These are phyloP conservation scores for Chelon labrosus DNA, from an alignment of 2,797 vertebrate species.

Conservation along the genomic window DNA sequence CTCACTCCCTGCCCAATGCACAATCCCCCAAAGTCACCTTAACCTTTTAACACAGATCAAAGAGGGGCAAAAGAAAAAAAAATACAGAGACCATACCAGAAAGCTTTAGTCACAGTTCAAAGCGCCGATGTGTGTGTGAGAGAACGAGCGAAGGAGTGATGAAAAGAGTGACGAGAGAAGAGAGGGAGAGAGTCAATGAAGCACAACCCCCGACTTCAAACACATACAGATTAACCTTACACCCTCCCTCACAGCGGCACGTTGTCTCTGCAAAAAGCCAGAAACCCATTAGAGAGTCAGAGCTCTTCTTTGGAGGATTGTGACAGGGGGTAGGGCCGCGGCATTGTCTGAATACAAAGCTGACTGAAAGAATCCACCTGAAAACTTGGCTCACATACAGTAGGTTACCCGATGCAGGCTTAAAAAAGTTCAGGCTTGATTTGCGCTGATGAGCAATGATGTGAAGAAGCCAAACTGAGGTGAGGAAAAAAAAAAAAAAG, in stretches of 20 bases:
- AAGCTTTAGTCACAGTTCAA: slow-evolving; percentile 69
- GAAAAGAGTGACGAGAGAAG: slow-evolving; percentile 36
- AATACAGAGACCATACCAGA: slow-evolving; percentile 41
- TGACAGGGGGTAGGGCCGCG: neutral
- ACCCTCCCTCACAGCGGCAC: slow-evolving; percentile 46
- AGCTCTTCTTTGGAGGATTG: slow-evolving; percentile 47
- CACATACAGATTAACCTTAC: slow-evolving; percentile 68
- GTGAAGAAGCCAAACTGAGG: neutral
- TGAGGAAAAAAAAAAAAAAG: neutral
- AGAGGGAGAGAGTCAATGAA: slow-evolving; percentile 66
- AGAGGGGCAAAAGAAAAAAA: slow-evolving; percentile 29
- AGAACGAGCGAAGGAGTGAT: slow-evolving; percentile 14
- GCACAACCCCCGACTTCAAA: slow-evolving; percentile 76
- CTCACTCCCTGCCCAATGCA: slow-evolving; percentile 33
- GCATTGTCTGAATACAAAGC: slow-evolving; percentile 47
- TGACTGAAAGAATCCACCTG: neutral
- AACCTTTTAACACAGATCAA: slow-evolving; percentile 65
- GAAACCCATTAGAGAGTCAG: slow-evolving; percentile 64
- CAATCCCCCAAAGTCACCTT: slow-evolving; percentile 66
- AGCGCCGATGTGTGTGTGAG: slow-evolving; percentile 27
- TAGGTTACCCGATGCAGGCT: neutral
- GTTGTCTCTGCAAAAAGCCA: slow-evolving; percentile 61
- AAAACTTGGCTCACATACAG: slow-evolving; percentile 21
- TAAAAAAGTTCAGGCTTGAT: slow-evolving; percentile 1
- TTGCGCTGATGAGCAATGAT: slow-evolving; percentile 10